phyloP scores from a whole-genome alignment of 92 coral and sea anemone species.

The Zoanthus sociatus region DNA sequence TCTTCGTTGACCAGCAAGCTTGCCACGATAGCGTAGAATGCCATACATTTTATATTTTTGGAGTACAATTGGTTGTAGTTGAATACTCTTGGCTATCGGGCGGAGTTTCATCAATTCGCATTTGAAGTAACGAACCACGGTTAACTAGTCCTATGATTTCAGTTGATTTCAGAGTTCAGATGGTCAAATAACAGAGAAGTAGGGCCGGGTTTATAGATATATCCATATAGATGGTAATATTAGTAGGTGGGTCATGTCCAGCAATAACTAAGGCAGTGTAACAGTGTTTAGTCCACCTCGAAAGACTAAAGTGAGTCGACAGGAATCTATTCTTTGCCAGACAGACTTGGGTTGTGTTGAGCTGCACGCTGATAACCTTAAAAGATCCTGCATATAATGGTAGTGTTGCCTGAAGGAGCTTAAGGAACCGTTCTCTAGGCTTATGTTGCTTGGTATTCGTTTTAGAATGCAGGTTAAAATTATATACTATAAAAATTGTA shows the following conservation, averaged over 20 bases:
- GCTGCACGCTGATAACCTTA: conserved; percentile 9
- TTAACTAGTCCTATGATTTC: not conserved
- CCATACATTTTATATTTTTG: not conserved
- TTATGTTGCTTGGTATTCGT: not conserved
- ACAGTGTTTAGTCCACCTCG: not conserved
- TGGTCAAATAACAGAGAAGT: not conserved
- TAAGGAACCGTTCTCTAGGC: not conserved
- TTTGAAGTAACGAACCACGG: too few relatives aligned
- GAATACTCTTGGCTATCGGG: too few relatives aligned
- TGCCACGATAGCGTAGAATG: not conserved
- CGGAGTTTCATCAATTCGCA: not conserved
- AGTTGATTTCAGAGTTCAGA: conserved; percentile 7
- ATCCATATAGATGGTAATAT: not conserved
- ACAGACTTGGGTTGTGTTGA: not conserved
- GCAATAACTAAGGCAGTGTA: conserved; percentile 13
- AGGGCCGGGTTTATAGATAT: not conserved
- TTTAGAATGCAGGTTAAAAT: not conserved
- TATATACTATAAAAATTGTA: conserved; percentile 7
- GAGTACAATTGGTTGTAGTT: not conserved
- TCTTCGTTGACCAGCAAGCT: not conserved
- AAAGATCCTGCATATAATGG: not conserved
- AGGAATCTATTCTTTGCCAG: conserved; percentile 21
- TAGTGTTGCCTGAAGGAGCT: not conserved
- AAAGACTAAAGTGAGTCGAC: not conserved
- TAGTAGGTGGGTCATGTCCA: conserved; percentile 4